A percentile compares a stretch with the other conserved stretches of the same genome.
Conservation (phyloP, 2,888 invertebrate species). For the Osmoderma eremita region DNA sequence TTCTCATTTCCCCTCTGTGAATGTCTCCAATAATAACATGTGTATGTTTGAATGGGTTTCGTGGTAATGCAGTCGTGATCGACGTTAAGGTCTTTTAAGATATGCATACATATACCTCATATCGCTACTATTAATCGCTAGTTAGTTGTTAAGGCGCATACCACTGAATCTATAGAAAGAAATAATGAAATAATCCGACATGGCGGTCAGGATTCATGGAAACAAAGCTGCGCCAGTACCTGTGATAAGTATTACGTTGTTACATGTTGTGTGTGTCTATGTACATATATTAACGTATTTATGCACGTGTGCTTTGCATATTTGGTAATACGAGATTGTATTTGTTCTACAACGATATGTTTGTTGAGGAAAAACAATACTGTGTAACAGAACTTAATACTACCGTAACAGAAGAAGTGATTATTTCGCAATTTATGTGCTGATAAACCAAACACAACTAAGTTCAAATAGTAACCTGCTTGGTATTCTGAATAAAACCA, state of each 20-base stretch:
- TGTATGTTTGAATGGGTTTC: slow-evolving; percentile 33
- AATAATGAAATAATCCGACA: background rate
- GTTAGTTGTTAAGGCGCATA: slow-evolving; percentile 17
- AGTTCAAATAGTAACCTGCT: background rate
- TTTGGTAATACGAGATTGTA: slow-evolving; percentile 29
- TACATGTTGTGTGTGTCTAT: background rate
- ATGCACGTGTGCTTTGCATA: slow-evolving; percentile 19
- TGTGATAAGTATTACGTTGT: slow-evolving; percentile 13
- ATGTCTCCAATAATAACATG: slow-evolving; percentile 40
- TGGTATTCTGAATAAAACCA: no score
- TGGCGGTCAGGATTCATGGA: background rate
- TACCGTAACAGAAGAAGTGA: slow-evolving; percentile 23
- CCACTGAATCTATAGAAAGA: slow-evolving; percentile 24
- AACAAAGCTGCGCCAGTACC: slow-evolving; percentile 5
- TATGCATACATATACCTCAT: slow-evolving; percentile 22
- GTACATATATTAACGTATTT: slow-evolving; percentile 9
- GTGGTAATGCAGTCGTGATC: slow-evolving; percentile 42
- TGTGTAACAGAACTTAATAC: slow-evolving; percentile 18
- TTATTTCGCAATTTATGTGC: slow-evolving; percentile 25
- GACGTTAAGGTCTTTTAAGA: slow-evolving; percentile 35
- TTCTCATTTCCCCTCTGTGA: slow-evolving; percentile 17
- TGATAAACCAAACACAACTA: background rate
- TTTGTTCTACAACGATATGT: slow-evolving; percentile 18
- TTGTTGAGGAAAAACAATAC: slow-evolving; percentile 19
- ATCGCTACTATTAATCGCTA: slow-evolving; percentile 30